Conservation (phyloP, 2,113 vertebrate genomes). For the Brachirus orientalis region DNA sequence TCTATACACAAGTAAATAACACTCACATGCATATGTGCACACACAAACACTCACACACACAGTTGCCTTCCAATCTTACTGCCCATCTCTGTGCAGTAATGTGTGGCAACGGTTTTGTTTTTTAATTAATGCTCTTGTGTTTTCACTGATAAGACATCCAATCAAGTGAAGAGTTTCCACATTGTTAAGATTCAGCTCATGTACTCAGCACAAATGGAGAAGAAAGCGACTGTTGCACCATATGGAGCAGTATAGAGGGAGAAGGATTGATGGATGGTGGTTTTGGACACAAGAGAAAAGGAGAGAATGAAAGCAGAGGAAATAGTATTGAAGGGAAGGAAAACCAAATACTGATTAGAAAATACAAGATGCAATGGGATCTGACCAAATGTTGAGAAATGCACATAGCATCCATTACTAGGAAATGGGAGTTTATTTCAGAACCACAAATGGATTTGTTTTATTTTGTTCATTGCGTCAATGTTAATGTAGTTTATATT, state of each 20-base stretch:
- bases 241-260: constrained; percentile 34
- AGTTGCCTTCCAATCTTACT: constrained; percentile 37
- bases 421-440: neutral
- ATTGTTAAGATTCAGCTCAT: constrained; percentile 50
- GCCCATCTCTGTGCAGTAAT: constrained; percentile 55
- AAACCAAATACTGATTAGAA: neutral
- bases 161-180: constrained; percentile 61
- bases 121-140: constrained; percentile 73
- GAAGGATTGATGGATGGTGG: neutral
- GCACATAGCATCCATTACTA: neutral
- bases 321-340: neutral
- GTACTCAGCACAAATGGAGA: constrained; percentile 18
- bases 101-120: constrained; percentile 58
- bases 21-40: neutral
- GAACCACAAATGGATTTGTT: neutral
- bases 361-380: neutral
- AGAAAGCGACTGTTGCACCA: constrained; percentile 31
- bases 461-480: constrained; percentile 1
- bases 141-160: constrained; percentile 65
- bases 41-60: neutral
- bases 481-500: neutral
- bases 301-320: neutral
- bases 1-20: constrained; percentile 10
- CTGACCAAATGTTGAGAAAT: neutral
- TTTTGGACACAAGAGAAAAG: constrained; percentile 15